Evolutionary conservation across 1,140 invertebrate genomes (phyloP).

Genomic region (Zaprionus lachaisei): DNA sequence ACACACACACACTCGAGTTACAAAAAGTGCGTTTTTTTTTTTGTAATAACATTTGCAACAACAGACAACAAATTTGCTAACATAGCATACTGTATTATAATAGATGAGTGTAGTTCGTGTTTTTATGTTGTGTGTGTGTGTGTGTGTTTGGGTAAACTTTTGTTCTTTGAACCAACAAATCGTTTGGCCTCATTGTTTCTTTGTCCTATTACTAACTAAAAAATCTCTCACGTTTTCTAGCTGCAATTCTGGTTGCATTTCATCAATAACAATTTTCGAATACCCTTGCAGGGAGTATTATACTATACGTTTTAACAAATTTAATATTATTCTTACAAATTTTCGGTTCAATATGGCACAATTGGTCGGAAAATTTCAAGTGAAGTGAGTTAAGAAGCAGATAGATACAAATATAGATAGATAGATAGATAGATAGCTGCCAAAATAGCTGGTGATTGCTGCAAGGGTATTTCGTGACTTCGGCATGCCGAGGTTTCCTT

Average conservation of each 20-base stretch:
- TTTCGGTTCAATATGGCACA: slow-evolving; percentile 10
- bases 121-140: slow-evolving; percentile 49
- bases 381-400: background rate
- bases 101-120: slow-evolving; percentile 48
- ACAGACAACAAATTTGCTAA: slow-evolving; percentile 54
- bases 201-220: slow-evolving; percentile 28
- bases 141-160: slow-evolving; percentile 66
- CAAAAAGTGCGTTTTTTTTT: slow-evolving; percentile 23
- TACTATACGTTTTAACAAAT: background rate
- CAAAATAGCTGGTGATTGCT: background rate
- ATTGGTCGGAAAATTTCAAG: slow-evolving; percentile 4
- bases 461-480: slow-evolving; percentile 25
- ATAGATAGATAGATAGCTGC: slow-evolving; percentile 15
- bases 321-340: background rate
- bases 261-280: slow-evolving; percentile 17
- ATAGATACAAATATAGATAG: background rate
- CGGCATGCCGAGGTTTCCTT: slow-evolving; percentile 26
- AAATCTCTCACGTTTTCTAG: slow-evolving; percentile 27
- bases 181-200: slow-evolving; percentile 59
- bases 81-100: slow-evolving; percentile 43
- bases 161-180: slow-evolving; percentile 81
- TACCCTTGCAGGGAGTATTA: slow-evolving; percentile 29
- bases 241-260: slow-evolving; percentile 28
- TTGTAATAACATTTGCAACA: slow-evolving; percentile 42
- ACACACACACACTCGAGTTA: slow-evolving; percentile 26